Percentiles rank a stretch among this genome's conserved stretches.
Evolutionary conservation across 2,113 vertebrate genomes (phyloP).

Genomic region (Aviceda subcristata): DNA sequence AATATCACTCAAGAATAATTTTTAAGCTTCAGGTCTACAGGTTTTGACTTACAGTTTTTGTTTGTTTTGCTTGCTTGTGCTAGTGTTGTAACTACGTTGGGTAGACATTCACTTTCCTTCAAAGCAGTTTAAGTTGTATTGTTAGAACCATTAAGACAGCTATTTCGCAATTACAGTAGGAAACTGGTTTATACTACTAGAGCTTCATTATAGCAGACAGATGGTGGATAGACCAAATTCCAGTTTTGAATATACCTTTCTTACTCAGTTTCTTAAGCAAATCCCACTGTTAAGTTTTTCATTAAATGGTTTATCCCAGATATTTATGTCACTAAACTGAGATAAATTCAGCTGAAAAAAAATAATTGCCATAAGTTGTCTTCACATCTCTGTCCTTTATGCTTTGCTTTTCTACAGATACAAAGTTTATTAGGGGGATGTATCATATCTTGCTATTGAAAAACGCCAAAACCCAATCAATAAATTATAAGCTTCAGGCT

Average conservation of each 20-base stretch:
- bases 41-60: neutral
- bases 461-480: neutral
- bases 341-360: neutral
- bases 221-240: neutral
- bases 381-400: neutral
- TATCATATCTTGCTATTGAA: neutral
- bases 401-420: neutral
- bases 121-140: neutral
- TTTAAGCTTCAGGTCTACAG: neutral
- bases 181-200: neutral
- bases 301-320: accelerated
- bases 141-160: neutral
- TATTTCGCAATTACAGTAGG: neutral
- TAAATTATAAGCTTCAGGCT: neutral
- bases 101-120: neutral
- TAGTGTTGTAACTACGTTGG: neutral
- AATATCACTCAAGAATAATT: neutral
- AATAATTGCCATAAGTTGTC: neutral
- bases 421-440: neutral
- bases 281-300: neutral
- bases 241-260: neutral
- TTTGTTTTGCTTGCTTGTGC: neutral
- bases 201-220: neutral
- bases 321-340: neutral
- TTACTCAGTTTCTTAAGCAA: neutral